Evolutionary conservation across 2,797 vertebrate genomes (phyloP).

Genomic region (Brotogeris chrysoptera): DNA sequence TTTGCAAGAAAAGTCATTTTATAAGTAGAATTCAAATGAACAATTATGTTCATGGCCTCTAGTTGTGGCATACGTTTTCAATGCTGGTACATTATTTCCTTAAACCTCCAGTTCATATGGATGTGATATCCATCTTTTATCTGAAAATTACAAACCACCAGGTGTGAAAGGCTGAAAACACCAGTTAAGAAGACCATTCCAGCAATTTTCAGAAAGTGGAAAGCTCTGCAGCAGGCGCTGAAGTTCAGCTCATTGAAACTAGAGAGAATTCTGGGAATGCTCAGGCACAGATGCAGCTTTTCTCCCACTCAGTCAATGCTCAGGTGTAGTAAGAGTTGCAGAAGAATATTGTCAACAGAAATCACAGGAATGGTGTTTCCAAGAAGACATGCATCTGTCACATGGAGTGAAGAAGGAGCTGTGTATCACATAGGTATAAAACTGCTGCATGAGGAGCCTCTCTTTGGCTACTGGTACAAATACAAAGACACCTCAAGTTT

Average conservation of each 20-base stretch:
- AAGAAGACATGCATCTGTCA: not conserved
- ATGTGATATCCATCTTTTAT: not conserved
- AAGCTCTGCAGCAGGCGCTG: accelerated
- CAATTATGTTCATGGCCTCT: not conserved
- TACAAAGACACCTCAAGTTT: not conserved
- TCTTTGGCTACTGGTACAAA: not conserved
- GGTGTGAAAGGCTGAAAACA: not conserved
- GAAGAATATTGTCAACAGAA: not conserved
- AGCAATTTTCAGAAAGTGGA: not conserved
- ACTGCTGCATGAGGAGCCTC: not conserved
- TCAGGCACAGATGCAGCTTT: not conserved
- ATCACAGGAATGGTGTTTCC: not conserved
- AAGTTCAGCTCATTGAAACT: not conserved
- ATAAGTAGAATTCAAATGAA: not conserved
- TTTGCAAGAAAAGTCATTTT: not conserved
- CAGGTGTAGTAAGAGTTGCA: not conserved
- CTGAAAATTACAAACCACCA: not conserved
- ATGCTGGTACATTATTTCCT: not conserved
- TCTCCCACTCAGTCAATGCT: not conserved
- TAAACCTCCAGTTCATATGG: not conserved
- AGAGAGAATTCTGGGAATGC: not conserved
- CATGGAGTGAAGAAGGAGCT: not conserved
- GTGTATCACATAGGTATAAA: not conserved
- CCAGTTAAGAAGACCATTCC: not conserved
- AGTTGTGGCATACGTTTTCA: not conserved